Base-by-base conservation (phyloP, 2,113 vertebrate species). In the Oncorhynchus keta region DNA sequence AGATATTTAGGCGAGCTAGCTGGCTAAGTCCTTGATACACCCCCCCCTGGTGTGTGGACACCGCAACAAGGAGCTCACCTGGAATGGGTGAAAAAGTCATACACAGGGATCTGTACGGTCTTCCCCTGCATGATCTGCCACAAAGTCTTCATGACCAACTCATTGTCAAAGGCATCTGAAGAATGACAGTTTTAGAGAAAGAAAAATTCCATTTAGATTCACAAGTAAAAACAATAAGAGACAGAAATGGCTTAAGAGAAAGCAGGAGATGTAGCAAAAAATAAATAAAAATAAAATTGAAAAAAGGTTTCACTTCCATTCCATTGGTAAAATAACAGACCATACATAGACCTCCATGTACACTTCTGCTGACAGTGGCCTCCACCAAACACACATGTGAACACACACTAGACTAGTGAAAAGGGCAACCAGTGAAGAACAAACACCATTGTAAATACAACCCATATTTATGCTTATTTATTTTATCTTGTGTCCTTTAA, bases 141-240 rank as follows among this genome's bases (percentile, higher is more conserved):
- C 75, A 99, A 95, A 0, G 97, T 99, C 86, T 96, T 94, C 90
- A 97, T 90, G 51, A 99, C 95, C 78, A 99, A 93, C 84, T 98
- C 97, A 62, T 94, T 98, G 93, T 99, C 97, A 85, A 99, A 98
- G 92, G 97, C 97, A 94, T 99, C 97, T 99, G 86, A 55, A 55
- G 81, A 70, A 84, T 0, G 71, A 32, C 24, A 28, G 20, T 13
- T 11, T 64, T 22, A 20, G n/a, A 22, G 16, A 9, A 13, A 62
- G n/a, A 62, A 62, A 62, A 62, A 62, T 62, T n/a, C 5, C 7
- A 16, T 3, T 3, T 1, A 1, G 4, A 9, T 45, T 45, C 39
- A 55, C 51, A 55, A 55, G 14, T 5, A 62, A 62, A 22, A 22
- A 62, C 7, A 62, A 22, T 0, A 57, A 20, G 4, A 6, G 20